These are phyloP conservation scores for Lota lota DNA, from an alignment of 2,113 vertebrate species.

Conservation along the genomic window DNA sequence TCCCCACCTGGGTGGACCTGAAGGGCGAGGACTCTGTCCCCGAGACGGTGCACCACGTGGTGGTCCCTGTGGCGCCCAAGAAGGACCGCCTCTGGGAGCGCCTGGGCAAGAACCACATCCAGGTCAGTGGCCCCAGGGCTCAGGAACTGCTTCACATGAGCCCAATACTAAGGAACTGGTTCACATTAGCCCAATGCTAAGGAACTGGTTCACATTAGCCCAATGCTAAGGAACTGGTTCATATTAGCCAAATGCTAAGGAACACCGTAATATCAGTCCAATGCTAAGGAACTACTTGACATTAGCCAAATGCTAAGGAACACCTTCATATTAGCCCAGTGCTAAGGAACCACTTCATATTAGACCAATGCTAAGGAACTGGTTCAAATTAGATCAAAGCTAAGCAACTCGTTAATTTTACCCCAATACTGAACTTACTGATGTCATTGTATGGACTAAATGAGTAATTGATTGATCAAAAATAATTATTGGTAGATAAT, in stretches of 20 bases:
- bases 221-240: not conserved
- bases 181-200: no score
- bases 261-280: not conserved
- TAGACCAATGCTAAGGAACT: no score
- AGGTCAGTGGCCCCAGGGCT: conserved; percentile 61
- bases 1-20: conserved; percentile 97
- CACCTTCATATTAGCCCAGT: not conserved
- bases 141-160: not conserved
- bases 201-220: not conserved
- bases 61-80: conserved; percentile 93
- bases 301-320: not conserved
- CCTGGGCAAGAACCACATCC: conserved; percentile 85
- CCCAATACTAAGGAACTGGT: not conserved
- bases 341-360: no score
- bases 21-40: conserved; percentile 98
- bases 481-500: no score
- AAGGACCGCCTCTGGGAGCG: conserved; percentile 86
- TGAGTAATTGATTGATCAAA: no score
- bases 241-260: not conserved
- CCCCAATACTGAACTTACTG: no score
- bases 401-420: no score
- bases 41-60: conserved; percentile 94
- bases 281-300: no score
- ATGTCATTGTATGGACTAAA: no score
- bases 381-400: not conserved